phyloP scores from a whole-genome alignment of 2,113 vertebrate species.

The Apteryx owenii region DNA sequence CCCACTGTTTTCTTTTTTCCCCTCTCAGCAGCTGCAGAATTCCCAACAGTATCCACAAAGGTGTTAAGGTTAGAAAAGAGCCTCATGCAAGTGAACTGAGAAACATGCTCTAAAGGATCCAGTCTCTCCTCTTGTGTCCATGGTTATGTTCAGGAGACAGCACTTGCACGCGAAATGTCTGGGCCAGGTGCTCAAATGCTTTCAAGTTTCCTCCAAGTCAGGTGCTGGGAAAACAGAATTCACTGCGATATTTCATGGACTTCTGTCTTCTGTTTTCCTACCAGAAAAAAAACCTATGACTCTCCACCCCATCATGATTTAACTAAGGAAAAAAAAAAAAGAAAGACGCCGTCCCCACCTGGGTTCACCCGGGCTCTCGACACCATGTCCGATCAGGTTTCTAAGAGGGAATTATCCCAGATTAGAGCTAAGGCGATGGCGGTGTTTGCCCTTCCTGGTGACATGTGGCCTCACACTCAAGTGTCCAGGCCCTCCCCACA shows the following conservation, averaged over 20 bases:
- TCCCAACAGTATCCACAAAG: background rate
- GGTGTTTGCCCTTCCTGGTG: slow-evolving; percentile 68
- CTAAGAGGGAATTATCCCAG: slow-evolving; percentile 58
- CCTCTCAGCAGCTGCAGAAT: background rate
- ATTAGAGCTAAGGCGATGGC: slow-evolving; percentile 37
- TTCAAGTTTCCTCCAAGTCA: background rate
- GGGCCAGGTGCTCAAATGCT: background rate
- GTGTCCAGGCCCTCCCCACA: slow-evolving; percentile 28
- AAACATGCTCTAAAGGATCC: background rate
- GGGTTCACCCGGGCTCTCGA: background rate
- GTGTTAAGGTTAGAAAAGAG: background rate
- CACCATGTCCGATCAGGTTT: slow-evolving; percentile 20
- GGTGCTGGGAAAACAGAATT: background rate
- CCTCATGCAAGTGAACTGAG: background rate
- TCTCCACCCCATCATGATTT: background rate
- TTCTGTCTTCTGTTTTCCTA: background rate
- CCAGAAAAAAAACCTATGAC: background rate
- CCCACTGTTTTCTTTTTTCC: background rate
- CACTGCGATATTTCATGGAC: background rate
- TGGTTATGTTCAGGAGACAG: background rate
- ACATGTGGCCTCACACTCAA: slow-evolving; percentile 40
- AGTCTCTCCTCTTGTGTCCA: background rate
- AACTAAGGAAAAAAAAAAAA: background rate
- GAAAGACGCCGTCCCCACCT: background rate
- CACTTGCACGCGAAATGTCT: background rate